These are phyloP conservation scores for Numenius phaeopus DNA, from an alignment of 2,797 vertebrate genomes.

Conservation along the genomic window DNA sequence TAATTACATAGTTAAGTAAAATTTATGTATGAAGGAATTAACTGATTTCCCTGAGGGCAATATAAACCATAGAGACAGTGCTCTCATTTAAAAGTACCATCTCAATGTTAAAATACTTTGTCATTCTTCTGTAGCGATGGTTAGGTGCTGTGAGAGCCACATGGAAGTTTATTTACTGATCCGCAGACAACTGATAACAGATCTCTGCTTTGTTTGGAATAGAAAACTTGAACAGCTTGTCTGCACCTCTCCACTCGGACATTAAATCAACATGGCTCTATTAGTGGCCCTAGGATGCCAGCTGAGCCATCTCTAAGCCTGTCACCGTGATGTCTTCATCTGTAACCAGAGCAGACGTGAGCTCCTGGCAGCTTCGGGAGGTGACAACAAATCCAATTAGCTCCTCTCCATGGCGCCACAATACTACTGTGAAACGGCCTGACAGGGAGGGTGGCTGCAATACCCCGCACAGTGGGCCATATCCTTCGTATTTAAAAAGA, in stretches of 20 bases:
- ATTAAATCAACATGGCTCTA: slow-evolving; percentile 93
- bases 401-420: slow-evolving; percentile 92
- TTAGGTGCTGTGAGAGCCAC: slow-evolving; percentile 77
- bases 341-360: slow-evolving; percentile 97
- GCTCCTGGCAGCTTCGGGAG: slow-evolving; percentile 96
- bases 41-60: slow-evolving; percentile 80
- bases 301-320: slow-evolving; percentile 98
- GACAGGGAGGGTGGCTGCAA: slow-evolving; percentile 84
- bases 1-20: slow-evolving; percentile 86
- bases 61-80: slow-evolving; percentile 73
- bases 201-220: slow-evolving; percentile 86
- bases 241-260: slow-evolving; percentile 89
- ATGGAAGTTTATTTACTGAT: slow-evolving; percentile 82
- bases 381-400: slow-evolving; percentile 99
- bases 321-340: slow-evolving; percentile 99
- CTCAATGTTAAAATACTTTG: slow-evolving; percentile 75
- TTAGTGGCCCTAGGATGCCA: slow-evolving; percentile 95
- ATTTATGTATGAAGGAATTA: slow-evolving; percentile 84
- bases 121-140: slow-evolving; percentile 75
- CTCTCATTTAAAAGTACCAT: slow-evolving; percentile 70
- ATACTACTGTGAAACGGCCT: slow-evolving; percentile 83
- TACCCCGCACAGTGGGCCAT: slow-evolving; percentile 81
- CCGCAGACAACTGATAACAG: slow-evolving; percentile 82
- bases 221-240: slow-evolving; percentile 93
- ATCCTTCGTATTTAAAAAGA: slow-evolving; percentile 44